A percentile compares a stretch with the other conserved stretches of the same genome.
Conservation (phyloP, 2,113 vertebrate species). For the Etheostoma spectabile region DNA sequence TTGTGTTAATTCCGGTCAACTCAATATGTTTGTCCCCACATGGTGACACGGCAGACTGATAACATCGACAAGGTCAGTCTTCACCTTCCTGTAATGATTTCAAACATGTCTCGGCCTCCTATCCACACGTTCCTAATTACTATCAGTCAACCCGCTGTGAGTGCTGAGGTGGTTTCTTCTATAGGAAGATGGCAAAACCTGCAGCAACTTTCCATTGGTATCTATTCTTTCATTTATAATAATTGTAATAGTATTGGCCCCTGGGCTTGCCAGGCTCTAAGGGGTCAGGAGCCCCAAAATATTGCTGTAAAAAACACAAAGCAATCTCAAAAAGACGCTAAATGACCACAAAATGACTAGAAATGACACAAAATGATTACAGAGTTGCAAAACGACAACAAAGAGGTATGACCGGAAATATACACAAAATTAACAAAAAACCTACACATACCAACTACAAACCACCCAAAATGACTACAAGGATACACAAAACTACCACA, state of each 20-base stretch:
- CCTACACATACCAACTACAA: too few species aligned
- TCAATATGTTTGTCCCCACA: constrained; percentile 51
- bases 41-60: constrained; percentile 27
- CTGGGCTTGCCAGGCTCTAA: too few species aligned
- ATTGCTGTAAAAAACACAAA: too few species aligned
- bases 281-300: too few species aligned
- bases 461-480: too few species aligned
- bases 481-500: too few species aligned
- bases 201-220: neutral
- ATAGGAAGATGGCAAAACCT: neutral
- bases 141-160: neutral
- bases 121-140: constrained; percentile 28
- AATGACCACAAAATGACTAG: too few species aligned
- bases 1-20: constrained; percentile 48
- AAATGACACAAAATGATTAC: too few species aligned
- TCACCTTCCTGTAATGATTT: constrained; percentile 38
- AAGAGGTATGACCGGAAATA: too few species aligned
- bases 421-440: too few species aligned
- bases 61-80: constrained; percentile 24
- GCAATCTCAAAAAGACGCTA: too few species aligned
- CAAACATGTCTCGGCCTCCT: neutral
- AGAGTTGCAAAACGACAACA: too few species aligned
- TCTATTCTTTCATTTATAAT: neutral
- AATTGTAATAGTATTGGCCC: neutral
- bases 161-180: neutral